Evolutionary conservation across 2,113 vertebrate species (phyloP), one percentile per base, ranked within the genome.

Genomic region (Nothobranchius kuhntae): DNA sequence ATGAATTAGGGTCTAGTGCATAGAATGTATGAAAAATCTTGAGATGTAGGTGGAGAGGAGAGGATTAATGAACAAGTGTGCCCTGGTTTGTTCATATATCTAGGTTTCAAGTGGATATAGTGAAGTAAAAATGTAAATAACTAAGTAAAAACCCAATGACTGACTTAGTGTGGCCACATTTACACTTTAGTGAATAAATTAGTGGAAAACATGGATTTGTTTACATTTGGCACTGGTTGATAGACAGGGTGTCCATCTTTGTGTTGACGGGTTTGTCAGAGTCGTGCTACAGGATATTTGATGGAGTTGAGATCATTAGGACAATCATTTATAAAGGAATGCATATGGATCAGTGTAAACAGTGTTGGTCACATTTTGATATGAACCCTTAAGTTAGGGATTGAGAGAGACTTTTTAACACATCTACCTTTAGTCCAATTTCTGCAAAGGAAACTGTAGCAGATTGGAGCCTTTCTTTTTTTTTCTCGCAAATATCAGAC

Each of bases 51-150:
- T 82, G 65, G 59, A 61, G 65, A 59, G 67, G 60, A 55, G 62
- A 57, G 73, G 84, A 90, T 92, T 87, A 87, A 86, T 84, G 82
- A 87, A n/a, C n/a, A n/a, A n/a, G n/a, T n/a, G n/a, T n/a, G n/a
- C n/a, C n/a, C n/a, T n/a, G n/a, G n/a, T n/a, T n/a, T 86, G 74
- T 61, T 53, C 54, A 4, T 0, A n/a, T 74, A 75, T 64, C 3
- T 10, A 50, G 70, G 77, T 87, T 78, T 88, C 85, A 85, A 86
- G 86, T 58, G 71, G 75, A 79, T 40, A 57, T 9, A 57, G n/a
- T 82, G 63, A 61, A 77, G 65, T 68, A 56, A 90, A 30, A 84
- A 86, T 80, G 81, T 82, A 90, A 82, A 88, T 84, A 86, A 84
- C 51, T 61, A 24, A 44, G n/a, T 78, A 81, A 86, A 48, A n/a